These are phyloP conservation scores for Galemys pyrenaicus DNA, from an alignment of 2,113 vertebrate species.

Conservation along the genomic window DNA sequence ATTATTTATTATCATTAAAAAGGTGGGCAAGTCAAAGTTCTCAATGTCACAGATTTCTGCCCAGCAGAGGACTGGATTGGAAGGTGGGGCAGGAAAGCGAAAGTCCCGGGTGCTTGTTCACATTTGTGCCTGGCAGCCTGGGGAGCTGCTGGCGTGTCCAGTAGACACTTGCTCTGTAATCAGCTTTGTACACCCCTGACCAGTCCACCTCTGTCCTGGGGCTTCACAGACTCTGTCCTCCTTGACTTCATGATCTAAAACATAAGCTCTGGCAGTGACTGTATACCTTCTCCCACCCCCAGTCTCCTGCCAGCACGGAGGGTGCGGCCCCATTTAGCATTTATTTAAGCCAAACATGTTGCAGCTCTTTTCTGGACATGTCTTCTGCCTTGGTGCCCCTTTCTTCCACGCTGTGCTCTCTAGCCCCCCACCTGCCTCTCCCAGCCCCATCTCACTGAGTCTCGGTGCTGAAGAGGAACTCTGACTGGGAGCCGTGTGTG, in stretches of 20 bases:
- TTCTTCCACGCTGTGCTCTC: neutral
- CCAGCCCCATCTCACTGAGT: constrained; percentile 89
- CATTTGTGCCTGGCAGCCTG: fast-evolving
- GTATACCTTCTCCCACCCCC: fast-evolving
- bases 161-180: neutral
- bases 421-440: neutral
- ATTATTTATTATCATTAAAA: neutral
- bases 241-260: neutral
- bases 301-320: too few relatives aligned
- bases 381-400: neutral
- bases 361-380: neutral
- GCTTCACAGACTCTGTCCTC: neutral
- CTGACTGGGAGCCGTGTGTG: constrained; percentile 81
- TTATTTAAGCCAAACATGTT: neutral
- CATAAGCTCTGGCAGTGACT: neutral
- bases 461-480: constrained; percentile 92
- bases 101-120: neutral
- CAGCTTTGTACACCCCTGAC: neutral
- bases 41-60: neutral
- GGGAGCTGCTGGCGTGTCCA: neutral
- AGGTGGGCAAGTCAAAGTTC: neutral
- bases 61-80: neutral
- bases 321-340: too few relatives aligned
- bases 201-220: neutral
- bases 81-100: neutral